Conservation (phyloP, 2,113 vertebrate species). For the Otolemur garnettii region DNA sequence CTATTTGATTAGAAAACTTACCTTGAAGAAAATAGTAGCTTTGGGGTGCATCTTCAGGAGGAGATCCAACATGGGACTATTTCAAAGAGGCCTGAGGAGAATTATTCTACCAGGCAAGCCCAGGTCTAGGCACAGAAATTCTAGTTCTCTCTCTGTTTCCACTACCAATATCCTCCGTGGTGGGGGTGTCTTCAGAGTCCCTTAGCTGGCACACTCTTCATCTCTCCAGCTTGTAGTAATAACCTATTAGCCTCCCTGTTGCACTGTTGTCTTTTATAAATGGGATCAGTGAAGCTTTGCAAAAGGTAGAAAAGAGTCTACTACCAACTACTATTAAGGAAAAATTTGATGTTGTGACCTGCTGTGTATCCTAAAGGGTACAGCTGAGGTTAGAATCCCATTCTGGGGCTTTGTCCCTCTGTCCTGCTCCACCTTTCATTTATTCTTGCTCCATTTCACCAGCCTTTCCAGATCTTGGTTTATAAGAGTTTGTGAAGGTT, state of each 20-base stretch:
- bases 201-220: not conserved
- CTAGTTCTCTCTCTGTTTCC: not conserved
- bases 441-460: not conserved
- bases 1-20: constrained; percentile 10
- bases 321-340: not conserved
- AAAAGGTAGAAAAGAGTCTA: not conserved
- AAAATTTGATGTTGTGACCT: not conserved
- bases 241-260: not conserved
- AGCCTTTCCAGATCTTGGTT: not conserved
- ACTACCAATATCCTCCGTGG: not conserved
- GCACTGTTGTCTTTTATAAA: not conserved
- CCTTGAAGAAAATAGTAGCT: constrained; percentile 17
- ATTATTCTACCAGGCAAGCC: not conserved
- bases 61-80: not conserved
- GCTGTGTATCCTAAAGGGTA: not conserved
- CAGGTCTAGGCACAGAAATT: not conserved
- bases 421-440: not conserved
- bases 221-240: not conserved
- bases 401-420: not conserved
- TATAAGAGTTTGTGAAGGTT: not conserved
- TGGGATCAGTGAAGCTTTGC: not conserved
- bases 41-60: not conserved
- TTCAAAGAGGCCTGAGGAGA: constrained; percentile 13
- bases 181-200: not conserved
- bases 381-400: not conserved